A percentile compares a stretch with the other conserved stretches of the same genome.
These are phyloP conservation scores for Sinocyclocheilus rhinocerous DNA, from an alignment of 2,113 vertebrate species.

Conservation along the genomic window DNA sequence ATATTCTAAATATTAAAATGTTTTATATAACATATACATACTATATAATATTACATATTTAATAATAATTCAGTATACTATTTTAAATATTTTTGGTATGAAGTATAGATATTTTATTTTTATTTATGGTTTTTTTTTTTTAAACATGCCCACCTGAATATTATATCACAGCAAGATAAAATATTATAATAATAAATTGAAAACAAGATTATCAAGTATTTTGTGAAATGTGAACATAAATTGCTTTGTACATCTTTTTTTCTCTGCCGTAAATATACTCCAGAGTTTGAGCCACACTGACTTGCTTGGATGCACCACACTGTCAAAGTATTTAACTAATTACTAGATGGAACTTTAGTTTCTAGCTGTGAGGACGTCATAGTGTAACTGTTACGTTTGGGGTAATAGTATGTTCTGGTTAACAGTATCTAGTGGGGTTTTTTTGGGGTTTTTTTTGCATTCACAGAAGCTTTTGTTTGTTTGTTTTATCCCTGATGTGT, in stretches of 20 bases:
- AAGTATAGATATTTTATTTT: no score
- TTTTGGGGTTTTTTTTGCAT: no score
- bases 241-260: neutral
- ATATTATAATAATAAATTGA: neutral
- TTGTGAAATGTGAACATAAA: neutral
- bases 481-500: neutral
- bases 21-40: neutral
- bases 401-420: neutral
- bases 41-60: neutral
- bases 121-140: neutral
- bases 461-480: no score
- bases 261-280: neutral
- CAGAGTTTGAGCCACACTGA: neutral
- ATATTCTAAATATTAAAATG: neutral
- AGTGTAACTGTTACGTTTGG: neutral
- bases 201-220: neutral
- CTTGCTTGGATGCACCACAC: neutral
- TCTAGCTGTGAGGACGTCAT: neutral
- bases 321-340: slow-evolving; percentile 19
- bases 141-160: neutral
- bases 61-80: neutral
- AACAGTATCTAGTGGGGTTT: neutral
- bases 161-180: neutral
- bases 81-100: no score
- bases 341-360: slow-evolving; percentile 9